Evolutionary conservation across 2,888 invertebrate genomes (phyloP), one percentile per base, ranked within the genome.

Genomic region (Drosophila multiciliata): DNA sequence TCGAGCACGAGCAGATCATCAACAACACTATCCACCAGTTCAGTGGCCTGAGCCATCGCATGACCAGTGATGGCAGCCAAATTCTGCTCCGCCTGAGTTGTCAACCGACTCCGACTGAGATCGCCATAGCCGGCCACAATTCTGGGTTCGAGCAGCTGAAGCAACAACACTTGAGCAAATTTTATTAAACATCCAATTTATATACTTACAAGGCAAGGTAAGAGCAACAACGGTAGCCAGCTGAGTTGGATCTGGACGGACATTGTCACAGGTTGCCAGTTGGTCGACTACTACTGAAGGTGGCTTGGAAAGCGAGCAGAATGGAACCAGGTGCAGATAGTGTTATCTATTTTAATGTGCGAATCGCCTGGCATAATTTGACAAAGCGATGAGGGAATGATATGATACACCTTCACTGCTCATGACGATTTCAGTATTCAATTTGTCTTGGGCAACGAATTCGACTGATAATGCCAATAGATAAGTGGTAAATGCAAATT

Each of bases 1-100:
- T 85, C 82, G 53, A 85, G 29, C 6, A 89, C 66, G 0, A 81
- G 73, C 7, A 85, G 69, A 66, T 85, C 85, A 40, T 85, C 87
- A 0, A 85, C 82, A 0, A 89, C 77, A 54, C 72, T 68, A 3
- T 85, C 89, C 7, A 77, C 82, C 67, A 85, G 12, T 17, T 77
- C 75, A 2, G 65, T 79, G 59, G 85, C 85, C 62, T 72, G 84
- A 0, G 29, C 29, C 1, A 89, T 48, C 7, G 86, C 63, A 12
- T 79, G 75, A 6, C 36, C 73, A 17, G 79, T 89, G 1, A 89
- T 71, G 4, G 61, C 38, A 2, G 50, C 55, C 23, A 85, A 17
- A 2, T 69, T 75, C 7, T 84, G 82, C 17, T 89, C 77, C 12
- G 89, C 79, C 32, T 89, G 84, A 0, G 49, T 7, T 15, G 66